A percentile compares a stretch with the other conserved stretches of the same genome.
phyloP scores from a whole-genome alignment of 2,113 vertebrate genomes.

The Hiodon alosoides region DNA sequence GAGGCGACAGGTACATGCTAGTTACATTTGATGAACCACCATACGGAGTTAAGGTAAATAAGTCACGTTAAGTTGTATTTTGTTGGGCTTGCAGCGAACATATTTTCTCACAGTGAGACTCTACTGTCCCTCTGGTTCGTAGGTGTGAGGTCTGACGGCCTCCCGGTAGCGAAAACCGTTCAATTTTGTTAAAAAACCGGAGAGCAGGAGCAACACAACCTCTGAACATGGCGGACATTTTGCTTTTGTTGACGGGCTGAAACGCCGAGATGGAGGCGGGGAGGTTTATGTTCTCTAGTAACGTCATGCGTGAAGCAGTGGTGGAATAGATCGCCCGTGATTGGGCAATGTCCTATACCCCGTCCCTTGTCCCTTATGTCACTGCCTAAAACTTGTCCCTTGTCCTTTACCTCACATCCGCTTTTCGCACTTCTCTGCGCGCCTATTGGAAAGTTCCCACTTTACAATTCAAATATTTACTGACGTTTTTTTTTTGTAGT shows the following conservation, averaged over 20 bases:
- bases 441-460: slow-evolving; percentile 50
- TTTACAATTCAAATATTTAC: slow-evolving; percentile 52
- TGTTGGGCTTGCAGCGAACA: slow-evolving; percentile 53
- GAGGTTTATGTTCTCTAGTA: slow-evolving; percentile 73
- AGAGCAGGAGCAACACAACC: slow-evolving; percentile 69
- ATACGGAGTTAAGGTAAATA: slow-evolving; percentile 94
- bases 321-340: slow-evolving; percentile 34
- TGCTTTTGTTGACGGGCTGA: slow-evolving; percentile 84
- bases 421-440: slow-evolving; percentile 33
- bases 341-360: slow-evolving; percentile 54
- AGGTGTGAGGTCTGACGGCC: slow-evolving; percentile 52
- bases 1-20: slow-evolving; percentile 99
- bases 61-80: slow-evolving; percentile 59
- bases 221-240: slow-evolving; percentile 94
- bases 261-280: slow-evolving; percentile 82
- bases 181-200: slow-evolving; percentile 56
- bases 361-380: slow-evolving; percentile 6
- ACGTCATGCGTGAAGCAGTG: slow-evolving; percentile 52
- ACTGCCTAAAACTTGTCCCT: too few species aligned
- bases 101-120: slow-evolving; percentile 60
- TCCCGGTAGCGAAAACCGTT: slow-evolving; percentile 54
- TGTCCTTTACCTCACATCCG: slow-evolving; percentile 30
- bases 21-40: slow-evolving; percentile 97
- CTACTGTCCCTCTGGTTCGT: slow-evolving; percentile 66
- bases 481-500: slow-evolving; percentile 31